Evolutionary conservation across 2,888 invertebrate genomes (phyloP).

Genomic region (Heliothis peltigera): DNA sequence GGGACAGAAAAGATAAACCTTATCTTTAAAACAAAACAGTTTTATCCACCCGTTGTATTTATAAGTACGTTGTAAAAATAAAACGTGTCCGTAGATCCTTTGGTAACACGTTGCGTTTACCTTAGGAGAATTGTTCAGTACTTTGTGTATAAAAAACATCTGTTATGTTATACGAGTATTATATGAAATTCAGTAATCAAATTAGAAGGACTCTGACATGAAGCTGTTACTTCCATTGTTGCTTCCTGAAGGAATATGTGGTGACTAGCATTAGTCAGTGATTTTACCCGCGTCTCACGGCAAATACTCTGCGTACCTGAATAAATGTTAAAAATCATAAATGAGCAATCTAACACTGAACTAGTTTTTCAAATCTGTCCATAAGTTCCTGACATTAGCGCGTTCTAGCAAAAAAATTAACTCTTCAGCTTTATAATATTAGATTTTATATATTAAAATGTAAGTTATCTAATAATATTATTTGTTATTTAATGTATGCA

Average conservation of each 20-base stretch:
- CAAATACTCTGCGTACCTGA: no score
- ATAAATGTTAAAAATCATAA: no score
- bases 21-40: conserved; percentile 34
- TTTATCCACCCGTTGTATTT: conserved; percentile 28
- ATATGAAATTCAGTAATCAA: neutral
- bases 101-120: conserved; percentile 23
- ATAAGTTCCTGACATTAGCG: no score
- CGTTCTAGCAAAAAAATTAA: no score
- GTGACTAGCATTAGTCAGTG: neutral
- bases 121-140: conserved; percentile 11
- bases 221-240: neutral
- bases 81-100: conserved; percentile 35
- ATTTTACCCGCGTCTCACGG: no score
- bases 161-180: neutral
- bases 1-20: conserved; percentile 13
- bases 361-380: no score
- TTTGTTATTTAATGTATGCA: no score
- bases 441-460: no score
- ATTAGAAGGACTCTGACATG: neutral
- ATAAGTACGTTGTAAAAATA: conserved; percentile 51
- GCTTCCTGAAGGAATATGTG: neutral
- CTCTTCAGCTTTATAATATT: no score
- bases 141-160: conserved; percentile 6
- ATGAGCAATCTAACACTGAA: no score
- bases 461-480: no score